Evolutionary conservation across 2,113 vertebrate genomes (phyloP).

Genomic region (Sapajus apella): DNA sequence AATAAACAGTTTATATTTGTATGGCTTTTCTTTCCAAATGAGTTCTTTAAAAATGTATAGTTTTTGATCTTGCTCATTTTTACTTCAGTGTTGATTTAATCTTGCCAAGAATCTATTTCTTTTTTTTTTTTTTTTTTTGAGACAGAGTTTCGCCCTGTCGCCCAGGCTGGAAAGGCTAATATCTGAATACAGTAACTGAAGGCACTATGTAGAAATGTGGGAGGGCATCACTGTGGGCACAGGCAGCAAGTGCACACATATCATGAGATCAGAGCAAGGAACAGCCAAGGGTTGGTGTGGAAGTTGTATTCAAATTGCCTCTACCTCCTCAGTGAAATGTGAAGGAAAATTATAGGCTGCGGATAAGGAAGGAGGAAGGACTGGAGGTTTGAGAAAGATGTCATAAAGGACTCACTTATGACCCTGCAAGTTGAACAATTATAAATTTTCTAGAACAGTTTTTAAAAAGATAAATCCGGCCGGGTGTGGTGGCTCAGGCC

Average conservation of each 20-base stretch:
- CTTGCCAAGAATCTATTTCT: neutral
- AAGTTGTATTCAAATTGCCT: neutral
- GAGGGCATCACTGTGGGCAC: neutral
- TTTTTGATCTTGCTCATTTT: slow-evolving; percentile 6
- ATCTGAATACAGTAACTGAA: neutral
- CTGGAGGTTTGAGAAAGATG: neutral
- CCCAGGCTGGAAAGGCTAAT: neutral
- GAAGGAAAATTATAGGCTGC: neutral
- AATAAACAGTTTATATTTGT: neutral
- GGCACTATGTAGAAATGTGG: neutral
- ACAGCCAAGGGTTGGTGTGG: neutral
- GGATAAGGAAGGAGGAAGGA: neutral
- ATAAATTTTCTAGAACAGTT: neutral
- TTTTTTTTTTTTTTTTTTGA: neutral
- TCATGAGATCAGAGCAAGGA: neutral
- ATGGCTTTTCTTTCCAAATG: neutral
- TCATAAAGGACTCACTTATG: neutral
- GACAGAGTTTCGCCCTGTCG: too few relatives aligned
- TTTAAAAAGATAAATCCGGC: neutral
- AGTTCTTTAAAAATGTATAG: slow-evolving; percentile 23
- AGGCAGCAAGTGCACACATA: neutral
- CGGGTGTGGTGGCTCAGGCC: too few relatives aligned
- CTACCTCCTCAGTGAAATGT: neutral
- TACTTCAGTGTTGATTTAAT: neutral
- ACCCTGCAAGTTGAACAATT: neutral